phyloP scores from a whole-genome alignment of 1,140 invertebrate genomes.

The Penaeus vannamei region DNA sequence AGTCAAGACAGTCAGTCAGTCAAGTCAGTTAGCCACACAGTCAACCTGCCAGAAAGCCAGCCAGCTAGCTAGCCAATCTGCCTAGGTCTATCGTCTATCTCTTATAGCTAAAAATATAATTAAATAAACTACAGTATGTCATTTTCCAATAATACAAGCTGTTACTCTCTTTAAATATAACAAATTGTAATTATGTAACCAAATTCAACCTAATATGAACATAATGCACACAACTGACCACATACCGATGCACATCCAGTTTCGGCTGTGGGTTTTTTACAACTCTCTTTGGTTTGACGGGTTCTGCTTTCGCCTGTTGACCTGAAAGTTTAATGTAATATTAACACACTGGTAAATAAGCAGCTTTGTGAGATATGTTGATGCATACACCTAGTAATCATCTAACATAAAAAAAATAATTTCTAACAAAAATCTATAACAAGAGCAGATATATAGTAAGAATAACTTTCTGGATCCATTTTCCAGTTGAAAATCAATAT shows the following conservation, averaged over 20 bases:
- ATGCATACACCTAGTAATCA: not conserved
- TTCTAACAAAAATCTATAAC: no score
- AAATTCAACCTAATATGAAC: not conserved
- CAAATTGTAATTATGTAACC: not conserved
- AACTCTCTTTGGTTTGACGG: slow-evolving; percentile 71
- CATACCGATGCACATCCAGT: slow-evolving; percentile 78
- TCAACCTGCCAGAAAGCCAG: no score
- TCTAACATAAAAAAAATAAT: not conserved
- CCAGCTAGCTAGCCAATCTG: no score
- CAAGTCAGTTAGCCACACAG: no score
- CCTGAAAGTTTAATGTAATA: slow-evolving; percentile 14
- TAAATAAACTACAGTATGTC: not conserved
- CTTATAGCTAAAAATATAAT: no score
- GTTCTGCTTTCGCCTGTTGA: slow-evolving; percentile 56
- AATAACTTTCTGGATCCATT: no score
- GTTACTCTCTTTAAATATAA: not conserved
- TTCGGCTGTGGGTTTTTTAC: slow-evolving; percentile 81
- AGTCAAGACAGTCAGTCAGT: no score
- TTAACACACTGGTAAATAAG: not conserved
- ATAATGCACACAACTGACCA: not conserved
- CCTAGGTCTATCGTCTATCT: no score
- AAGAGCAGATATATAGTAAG: no score
- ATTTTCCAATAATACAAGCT: not conserved
- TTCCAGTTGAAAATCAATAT: no score
- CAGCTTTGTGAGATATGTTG: not conserved